A percentile compares a stretch with the other conserved stretches of the same genome.
These are phyloP conservation scores for Podiceps cristatus DNA, from an alignment of 2,113 vertebrate genomes.

Conservation along the genomic window DNA sequence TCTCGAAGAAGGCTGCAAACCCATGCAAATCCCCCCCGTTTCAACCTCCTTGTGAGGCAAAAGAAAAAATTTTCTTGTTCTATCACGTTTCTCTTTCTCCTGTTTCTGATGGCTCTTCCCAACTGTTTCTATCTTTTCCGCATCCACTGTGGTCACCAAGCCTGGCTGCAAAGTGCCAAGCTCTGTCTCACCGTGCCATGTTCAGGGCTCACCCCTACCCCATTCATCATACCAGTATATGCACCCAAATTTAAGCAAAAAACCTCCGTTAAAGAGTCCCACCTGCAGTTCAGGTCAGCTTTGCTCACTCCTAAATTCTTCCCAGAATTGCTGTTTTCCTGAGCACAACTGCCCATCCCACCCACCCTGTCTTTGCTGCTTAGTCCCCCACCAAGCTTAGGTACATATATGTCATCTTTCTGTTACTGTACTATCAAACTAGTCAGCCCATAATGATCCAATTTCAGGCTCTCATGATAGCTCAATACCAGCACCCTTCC, in stretches of 20 bases:
- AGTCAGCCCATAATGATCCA: not conserved
- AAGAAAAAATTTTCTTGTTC: not conserved
- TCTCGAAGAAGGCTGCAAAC: not conserved
- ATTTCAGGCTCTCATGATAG: not conserved
- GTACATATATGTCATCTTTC: not conserved
- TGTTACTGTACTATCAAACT: not conserved
- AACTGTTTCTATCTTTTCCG: not conserved
- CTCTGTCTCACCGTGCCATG: fast-evolving
- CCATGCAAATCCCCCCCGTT: not conserved
- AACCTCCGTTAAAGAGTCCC: fast-evolving
- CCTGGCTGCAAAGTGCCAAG: not conserved
- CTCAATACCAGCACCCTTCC: not conserved
- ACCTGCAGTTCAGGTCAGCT: not conserved
- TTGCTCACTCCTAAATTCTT: not conserved
- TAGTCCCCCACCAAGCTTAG: not conserved
- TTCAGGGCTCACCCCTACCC: too few relatives aligned
- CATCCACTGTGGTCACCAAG: too few relatives aligned
- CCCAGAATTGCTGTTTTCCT: not conserved
- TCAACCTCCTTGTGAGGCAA: not conserved
- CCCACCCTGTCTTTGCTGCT: not conserved
- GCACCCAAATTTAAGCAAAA: not conserved
- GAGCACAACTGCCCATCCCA: not conserved
- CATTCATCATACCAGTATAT: not conserved
- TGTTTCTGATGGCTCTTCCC: not conserved
- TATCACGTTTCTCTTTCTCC: not conserved